These are phyloP conservation scores for Neoaliturus tenellus DNA, from an alignment of 2,888 invertebrate genomes.

Conservation along the genomic window DNA sequence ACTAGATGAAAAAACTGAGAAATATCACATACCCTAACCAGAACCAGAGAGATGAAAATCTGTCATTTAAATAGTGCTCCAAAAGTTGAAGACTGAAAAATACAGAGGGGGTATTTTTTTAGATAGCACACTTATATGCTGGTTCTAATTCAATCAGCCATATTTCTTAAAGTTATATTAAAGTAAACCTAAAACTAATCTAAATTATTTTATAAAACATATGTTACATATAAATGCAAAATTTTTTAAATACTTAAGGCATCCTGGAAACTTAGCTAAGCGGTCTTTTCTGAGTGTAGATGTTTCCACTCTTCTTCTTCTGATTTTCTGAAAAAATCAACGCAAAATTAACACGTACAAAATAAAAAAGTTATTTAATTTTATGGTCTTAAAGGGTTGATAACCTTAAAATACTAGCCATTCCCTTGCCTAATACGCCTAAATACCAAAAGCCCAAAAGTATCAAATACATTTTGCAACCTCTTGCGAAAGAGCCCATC, in stretches of 20 bases:
- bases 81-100: no score
- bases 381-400: no score
- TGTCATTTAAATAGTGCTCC: neutral
- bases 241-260: neutral
- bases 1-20: neutral
- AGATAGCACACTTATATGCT: neutral
- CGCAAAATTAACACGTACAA: neutral
- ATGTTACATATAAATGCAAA: constrained; percentile 39
- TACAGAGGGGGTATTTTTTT: no score
- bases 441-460: no score
- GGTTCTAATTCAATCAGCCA: neutral
- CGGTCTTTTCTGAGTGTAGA: constrained; percentile 49
- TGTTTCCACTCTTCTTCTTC: constrained; percentile 36
- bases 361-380: no score
- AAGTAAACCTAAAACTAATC: constrained; percentile 2
- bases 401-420: no score
- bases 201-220: constrained; percentile 39
- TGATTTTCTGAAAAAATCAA: constrained; percentile 38
- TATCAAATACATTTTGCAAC: no score
- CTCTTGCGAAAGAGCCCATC: no score
- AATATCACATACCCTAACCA: neutral
- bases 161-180: neutral
- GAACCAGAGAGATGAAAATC: neutral
- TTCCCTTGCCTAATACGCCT: no score
- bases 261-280: constrained; percentile 2